phyloP scores from a whole-genome alignment of 2,113 vertebrate species.

The Engraulis encrasicolus region DNA sequence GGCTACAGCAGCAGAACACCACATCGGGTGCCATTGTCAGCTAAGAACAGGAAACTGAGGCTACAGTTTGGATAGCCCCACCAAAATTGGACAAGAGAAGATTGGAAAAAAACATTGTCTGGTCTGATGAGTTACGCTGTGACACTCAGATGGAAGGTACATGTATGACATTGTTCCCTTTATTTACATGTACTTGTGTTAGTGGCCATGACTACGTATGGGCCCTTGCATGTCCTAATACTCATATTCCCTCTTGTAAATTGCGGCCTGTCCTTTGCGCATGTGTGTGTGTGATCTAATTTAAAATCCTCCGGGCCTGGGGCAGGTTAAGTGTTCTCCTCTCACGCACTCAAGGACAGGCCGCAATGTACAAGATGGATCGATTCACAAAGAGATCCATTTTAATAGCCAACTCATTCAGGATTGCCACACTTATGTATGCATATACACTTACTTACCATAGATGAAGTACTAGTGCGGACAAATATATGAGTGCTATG shows the following conservation, averaged over 20 bases:
- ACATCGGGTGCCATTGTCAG: too few relatives aligned
- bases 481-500: background rate
- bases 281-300: background rate
- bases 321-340: background rate
- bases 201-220: too few relatives aligned
- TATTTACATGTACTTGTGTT: too few relatives aligned
- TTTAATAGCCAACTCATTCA: conserved; percentile 14
- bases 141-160: too few relatives aligned
- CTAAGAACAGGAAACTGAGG: too few relatives aligned
- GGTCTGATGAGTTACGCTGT: too few relatives aligned
- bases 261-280: too few relatives aligned
- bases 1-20: too few relatives aligned
- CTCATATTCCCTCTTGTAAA: background rate
- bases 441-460: background rate
- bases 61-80: too few relatives aligned
- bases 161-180: too few relatives aligned
- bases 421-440: background rate
- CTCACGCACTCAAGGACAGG: conserved; percentile 12
- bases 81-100: too few relatives aligned
- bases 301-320: background rate
- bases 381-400: conserved; percentile 12
- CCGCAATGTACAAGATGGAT: background rate
- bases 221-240: background rate
- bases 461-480: background rate
- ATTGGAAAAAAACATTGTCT: too few relatives aligned